A percentile compares a stretch with the other conserved stretches of the same genome.
Evolutionary conservation across 2,888 invertebrate genomes (phyloP).

Genomic region (Callyntrura sp.): DNA sequence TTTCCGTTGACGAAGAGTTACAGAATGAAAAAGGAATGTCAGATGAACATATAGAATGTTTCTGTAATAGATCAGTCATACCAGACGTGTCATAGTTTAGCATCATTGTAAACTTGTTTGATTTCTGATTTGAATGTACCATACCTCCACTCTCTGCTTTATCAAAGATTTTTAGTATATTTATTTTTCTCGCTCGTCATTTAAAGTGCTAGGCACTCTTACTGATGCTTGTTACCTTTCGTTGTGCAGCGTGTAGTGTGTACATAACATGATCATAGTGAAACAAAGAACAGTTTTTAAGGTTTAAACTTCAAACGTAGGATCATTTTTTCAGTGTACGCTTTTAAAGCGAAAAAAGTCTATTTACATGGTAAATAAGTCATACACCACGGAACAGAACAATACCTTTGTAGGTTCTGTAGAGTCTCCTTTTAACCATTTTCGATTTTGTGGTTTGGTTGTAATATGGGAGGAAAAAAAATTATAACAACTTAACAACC

Average conservation of each 20-base stretch:
- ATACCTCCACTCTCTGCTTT: no score
- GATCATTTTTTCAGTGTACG: not conserved
- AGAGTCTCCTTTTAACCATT: not conserved
- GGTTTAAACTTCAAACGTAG: not conserved
- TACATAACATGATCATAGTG: not conserved
- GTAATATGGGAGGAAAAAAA: slow-evolving; percentile 16
- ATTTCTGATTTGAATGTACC: not conserved
- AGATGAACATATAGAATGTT: slow-evolving; percentile 52
- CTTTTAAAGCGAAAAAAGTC: not conserved
- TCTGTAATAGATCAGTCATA: slow-evolving; percentile 26
- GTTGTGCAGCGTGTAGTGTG: not conserved
- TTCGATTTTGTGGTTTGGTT: slow-evolving; percentile 15
- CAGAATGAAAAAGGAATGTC: slow-evolving; percentile 64
- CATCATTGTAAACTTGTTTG: not conserved
- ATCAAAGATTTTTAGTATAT: no score
- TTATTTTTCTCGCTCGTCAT: no score
- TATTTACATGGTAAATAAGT: slow-evolving; percentile 17
- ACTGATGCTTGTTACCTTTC: not conserved
- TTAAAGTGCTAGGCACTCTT: no score
- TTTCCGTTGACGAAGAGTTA: slow-evolving; percentile 9
- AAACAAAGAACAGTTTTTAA: not conserved
- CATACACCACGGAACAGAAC: not conserved
- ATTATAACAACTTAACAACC: slow-evolving; percentile 50
- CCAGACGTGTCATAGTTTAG: no score
- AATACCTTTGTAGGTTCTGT: not conserved